Evolutionary conservation across 2,888 invertebrate genomes (phyloP).

Genomic region (Apamea monoglypha): DNA sequence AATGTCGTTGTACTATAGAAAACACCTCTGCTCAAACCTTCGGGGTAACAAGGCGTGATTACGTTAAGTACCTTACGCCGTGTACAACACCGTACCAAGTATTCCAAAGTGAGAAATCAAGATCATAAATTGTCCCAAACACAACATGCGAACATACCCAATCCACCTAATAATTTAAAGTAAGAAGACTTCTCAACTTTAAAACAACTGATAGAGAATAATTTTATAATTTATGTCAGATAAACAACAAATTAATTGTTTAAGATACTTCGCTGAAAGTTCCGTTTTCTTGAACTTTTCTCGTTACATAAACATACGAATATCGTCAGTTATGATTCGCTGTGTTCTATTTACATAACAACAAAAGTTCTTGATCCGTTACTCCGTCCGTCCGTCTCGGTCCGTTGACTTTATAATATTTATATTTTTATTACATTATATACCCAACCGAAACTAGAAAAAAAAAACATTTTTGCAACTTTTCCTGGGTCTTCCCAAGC

Average conservation of each 20-base stretch:
- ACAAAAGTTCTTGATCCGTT: conserved; percentile 46
- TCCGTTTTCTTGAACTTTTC: conserved; percentile 67
- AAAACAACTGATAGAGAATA: conserved; percentile 52
- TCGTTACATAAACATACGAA: conserved; percentile 70
- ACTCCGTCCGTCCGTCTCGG: too few relatives aligned
- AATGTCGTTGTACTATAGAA: background rate
- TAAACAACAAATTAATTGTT: conserved; percentile 68
- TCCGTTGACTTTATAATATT: conserved; percentile 40
- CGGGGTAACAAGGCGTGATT: background rate
- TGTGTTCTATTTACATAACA: conserved; percentile 62
- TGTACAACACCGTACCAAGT: background rate
- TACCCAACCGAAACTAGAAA: background rate
- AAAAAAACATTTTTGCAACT: background rate
- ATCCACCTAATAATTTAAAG: conserved; percentile 16
- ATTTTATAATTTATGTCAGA: conserved; percentile 62
- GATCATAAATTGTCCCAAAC: background rate
- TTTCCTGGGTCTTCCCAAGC: background rate
- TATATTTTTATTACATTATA: conserved; percentile 10
- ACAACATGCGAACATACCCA: background rate
- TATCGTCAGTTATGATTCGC: conserved; percentile 65
- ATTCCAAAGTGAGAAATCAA: background rate
- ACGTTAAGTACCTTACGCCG: background rate
- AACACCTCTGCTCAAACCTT: background rate
- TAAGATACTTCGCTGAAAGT: conserved; percentile 64
- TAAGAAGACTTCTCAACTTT: conserved; percentile 20